These are phyloP conservation scores for Emberiza fucata DNA, from an alignment of 2,113 vertebrate genomes.

Conservation along the genomic window DNA sequence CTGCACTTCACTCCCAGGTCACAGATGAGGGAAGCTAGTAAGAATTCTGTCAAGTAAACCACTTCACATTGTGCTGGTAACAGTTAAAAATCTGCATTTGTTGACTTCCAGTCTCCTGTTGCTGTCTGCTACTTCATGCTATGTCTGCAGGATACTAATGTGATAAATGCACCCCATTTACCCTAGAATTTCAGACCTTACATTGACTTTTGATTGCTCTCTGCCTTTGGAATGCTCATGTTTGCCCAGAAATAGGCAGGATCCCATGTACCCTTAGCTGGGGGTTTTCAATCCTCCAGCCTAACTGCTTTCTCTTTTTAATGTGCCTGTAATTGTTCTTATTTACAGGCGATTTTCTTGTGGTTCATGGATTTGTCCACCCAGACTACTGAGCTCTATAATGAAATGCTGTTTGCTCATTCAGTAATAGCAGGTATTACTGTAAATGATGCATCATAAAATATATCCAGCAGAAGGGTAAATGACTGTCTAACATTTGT, in stretches of 20 bases:
- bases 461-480: background rate
- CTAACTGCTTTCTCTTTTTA: background rate
- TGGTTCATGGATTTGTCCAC: background rate
- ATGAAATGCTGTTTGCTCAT: background rate
- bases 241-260: background rate
- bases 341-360: constrained; percentile 14
- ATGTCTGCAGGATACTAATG: background rate
- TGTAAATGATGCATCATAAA: background rate
- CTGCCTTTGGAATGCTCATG: background rate
- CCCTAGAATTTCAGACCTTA: background rate
- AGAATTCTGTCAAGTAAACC: background rate
- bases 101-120: background rate
- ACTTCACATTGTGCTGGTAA: background rate
- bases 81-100: background rate
- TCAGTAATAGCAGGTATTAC: constrained; percentile 17
- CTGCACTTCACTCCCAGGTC: background rate
- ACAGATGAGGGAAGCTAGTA: background rate
- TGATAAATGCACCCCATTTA: background rate
- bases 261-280: background rate
- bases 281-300: background rate
- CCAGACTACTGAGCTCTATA: constrained; percentile 7
- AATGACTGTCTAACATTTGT: background rate
- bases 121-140: background rate
- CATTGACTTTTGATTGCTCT: background rate
- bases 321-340: constrained; percentile 22